These are phyloP conservation scores for Accipiter virgatus DNA, from an alignment of 2,113 vertebrate species.

Conservation along the genomic window DNA sequence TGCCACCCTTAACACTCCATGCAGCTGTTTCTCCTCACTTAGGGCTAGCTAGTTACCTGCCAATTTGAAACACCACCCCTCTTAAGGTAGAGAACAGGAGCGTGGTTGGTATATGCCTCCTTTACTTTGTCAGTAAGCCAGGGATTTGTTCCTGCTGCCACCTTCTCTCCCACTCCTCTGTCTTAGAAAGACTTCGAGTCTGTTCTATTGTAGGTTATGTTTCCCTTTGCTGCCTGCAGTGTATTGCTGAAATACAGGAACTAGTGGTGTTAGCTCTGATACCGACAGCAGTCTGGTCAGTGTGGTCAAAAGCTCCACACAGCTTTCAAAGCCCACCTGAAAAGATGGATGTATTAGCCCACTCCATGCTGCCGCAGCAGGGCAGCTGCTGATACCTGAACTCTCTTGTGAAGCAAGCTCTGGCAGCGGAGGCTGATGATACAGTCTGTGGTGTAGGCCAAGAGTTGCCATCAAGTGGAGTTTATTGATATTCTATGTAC, in stretches of 20 bases:
- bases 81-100: neutral
- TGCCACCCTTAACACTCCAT: neutral
- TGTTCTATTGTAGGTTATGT: neutral
- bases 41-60: neutral
- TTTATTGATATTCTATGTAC: neutral
- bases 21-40: neutral
- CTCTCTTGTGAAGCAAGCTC: neutral
- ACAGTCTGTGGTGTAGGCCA: neutral
- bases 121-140: neutral
- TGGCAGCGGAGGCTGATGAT: neutral
- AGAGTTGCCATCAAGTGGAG: neutral
- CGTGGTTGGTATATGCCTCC: neutral
- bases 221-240: neutral
- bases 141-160: neutral
- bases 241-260: neutral
- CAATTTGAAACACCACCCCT: neutral
- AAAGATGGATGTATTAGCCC: neutral
- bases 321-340: neutral
- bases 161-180: neutral
- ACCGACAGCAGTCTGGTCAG: neutral
- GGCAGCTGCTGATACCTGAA: neutral
- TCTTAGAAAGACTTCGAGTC: neutral
- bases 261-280: neutral
- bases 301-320: neutral
- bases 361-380: fast-evolving